Base-by-base conservation (phyloP, 1,140 invertebrate species). In the Tenebrio molitor region DNA sequence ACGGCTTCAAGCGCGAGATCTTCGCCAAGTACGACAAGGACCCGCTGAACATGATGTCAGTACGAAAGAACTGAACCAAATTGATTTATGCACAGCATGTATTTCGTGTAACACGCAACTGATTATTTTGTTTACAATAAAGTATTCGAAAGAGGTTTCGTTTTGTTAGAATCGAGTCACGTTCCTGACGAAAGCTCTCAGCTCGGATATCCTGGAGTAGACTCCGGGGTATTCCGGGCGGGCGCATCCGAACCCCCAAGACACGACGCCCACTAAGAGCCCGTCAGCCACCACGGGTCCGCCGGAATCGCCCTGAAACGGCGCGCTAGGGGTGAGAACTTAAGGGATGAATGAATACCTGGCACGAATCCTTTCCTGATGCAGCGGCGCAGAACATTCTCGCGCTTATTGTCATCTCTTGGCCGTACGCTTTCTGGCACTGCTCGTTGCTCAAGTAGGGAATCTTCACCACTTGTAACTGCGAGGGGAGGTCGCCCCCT, bases 1-100 rank as follows among this genome's bases (percentile, higher is more conserved):
- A 95, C 63, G 88, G 88, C 0, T 96, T 96, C 82, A 95, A 95
- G 82, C 86, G 90, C 69, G 95, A 96, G 84, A 88, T 96, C 42
- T 92, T 92, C 77, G 90, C 91, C 0, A 87, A 90, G 58, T 95
- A 95, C 77, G 87, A 90, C 76, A 89, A 88, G 63, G 90, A 93
- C 76, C 88, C 89, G 0, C 78, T 89, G 8, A 87, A 89, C 70
- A 85, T 89, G 80, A 75, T 90, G 29, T 19, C 68, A 19, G 10
- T n/a, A 15, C 29, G 53, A 7, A 70, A 58, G 16, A 58, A 70
- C 16, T 70, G 15, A 46, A 15, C 36, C 36, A 7, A 21, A 8
- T 67, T 21, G 25, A 10, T 8, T 67, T 14, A 53, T 23, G 10
- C 46, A 23, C 21, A 39, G n/a, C 12, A 39, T 2, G 2, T 5